Evolutionary conservation across 2,888 invertebrate genomes (phyloP), one percentile per base, ranked within the genome.

Genomic region (Campoplex capitator): DNA sequence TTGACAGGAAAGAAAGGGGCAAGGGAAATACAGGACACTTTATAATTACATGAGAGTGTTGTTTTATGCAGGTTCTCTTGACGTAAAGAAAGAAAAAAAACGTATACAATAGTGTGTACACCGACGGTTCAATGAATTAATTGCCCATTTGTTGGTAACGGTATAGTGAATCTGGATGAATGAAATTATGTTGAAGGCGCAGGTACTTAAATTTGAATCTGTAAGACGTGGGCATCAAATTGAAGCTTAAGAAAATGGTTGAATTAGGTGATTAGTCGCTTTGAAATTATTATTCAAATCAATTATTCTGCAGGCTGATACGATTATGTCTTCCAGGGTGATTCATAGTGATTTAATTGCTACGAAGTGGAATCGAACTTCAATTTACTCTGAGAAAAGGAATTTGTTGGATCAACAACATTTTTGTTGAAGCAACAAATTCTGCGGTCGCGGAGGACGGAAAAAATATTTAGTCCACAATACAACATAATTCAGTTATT

Each of bases 1-100:
- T 76, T 76, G 80, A 81, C 84, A 71, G 75, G 73, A 77, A 73
- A 77, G 70, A 68, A 68, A 42, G 68, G 38, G n/a, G 42, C 8
- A 32, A 73, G 42, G 45, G 45, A 70, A 32, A 32, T 28, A 35
- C 18, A 32, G 51, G 51, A 73, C 71, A 73, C 16, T 73, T 73
- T 3, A 70, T 70, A 23, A 70, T 70, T 70, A 70, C 75, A 54
- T 68, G 48, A n/a, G 48, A 70, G 62, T n/a, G 28, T 58, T 38
- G 51, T 35, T 23, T 54, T 75, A 42, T 38, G 11, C 23, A 35
- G 28, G 35, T 68, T 42, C 35, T 58, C 48, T 74, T 28, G 28
- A 23, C 56, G 45, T 32, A n/a, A 23, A 48, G 58, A 74, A 68
- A 58, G 68, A 56, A 28, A 23, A 23, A 23, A 23, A 23, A 23